A percentile compares a stretch with the other conserved stretches of the same genome.
These are phyloP conservation scores for Dromaius novaehollandiae DNA, from an alignment of 2,113 vertebrate species.

Conservation along the genomic window DNA sequence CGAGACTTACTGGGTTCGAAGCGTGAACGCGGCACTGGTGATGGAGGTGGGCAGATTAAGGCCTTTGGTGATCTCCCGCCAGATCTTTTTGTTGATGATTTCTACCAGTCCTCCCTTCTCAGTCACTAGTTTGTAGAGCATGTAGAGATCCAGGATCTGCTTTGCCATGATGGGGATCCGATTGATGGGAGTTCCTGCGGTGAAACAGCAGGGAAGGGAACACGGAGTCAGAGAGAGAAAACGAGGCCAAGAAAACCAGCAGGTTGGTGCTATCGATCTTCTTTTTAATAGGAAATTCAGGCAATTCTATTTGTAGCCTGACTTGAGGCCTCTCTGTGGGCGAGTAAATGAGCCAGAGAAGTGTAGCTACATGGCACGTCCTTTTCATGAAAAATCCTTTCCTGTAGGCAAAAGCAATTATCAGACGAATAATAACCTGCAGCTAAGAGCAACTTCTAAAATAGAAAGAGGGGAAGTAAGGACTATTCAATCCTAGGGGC, in stretches of 20 bases:
- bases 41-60: slow-evolving; percentile 97
- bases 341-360: background rate
- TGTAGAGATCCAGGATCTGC: slow-evolving; percentile 95
- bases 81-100: slow-evolving; percentile 98
- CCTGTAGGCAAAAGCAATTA: slow-evolving; percentile 40
- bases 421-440: slow-evolving; percentile 3
- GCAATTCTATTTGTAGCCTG: background rate
- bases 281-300: background rate
- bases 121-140: slow-evolving; percentile 95
- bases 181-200: slow-evolving; percentile 94
- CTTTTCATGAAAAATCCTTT: background rate
- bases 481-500: background rate
- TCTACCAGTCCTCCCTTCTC: slow-evolving; percentile 98
- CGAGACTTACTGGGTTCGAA: slow-evolving; percentile 90
- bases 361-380: background rate
- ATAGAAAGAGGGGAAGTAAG: background rate
- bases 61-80: slow-evolving; percentile 98
- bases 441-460: background rate
- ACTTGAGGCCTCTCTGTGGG: background rate
- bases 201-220: background rate
- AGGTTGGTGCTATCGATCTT: background rate
- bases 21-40: slow-evolving; percentile 96
- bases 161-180: slow-evolving; percentile 99
- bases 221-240: background rate
- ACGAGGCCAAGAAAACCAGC: background rate